Evolutionary conservation across 2,797 vertebrate species (phyloP).

Genomic region (Lithobates sylvaticus): DNA sequence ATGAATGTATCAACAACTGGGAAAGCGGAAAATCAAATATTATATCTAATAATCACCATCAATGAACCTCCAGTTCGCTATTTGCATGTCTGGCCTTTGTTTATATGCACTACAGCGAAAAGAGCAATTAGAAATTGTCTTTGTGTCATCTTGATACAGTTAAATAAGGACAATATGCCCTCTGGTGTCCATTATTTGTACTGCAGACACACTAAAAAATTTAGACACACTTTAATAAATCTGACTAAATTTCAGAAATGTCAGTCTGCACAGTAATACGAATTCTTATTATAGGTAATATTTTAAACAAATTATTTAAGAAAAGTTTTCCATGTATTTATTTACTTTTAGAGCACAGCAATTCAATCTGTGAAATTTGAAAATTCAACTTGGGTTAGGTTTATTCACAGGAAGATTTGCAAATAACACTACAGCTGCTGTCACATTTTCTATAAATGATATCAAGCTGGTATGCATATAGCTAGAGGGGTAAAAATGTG

Average conservation of each 20-base stretch:
- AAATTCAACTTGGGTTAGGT: background rate
- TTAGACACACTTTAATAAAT: background rate
- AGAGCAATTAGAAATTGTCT: slow-evolving; percentile 30
- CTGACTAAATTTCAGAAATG: no score
- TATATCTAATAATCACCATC: background rate
- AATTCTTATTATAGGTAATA: no score
- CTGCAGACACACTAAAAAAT: background rate
- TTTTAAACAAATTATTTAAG: background rate
- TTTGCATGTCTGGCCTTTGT: slow-evolving; percentile 13
- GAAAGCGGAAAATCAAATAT: no score
- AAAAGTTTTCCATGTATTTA: background rate
- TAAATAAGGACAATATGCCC: slow-evolving; percentile 35
- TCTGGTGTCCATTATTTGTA: slow-evolving; percentile 40
- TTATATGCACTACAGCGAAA: slow-evolving; percentile 19
- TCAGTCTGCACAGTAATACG: no score
- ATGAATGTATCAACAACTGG: no score
- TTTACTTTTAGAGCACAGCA: background rate
- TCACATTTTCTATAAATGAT: no score
- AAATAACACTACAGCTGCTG: background rate
- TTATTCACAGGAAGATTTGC: background rate
- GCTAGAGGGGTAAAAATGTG: no score
- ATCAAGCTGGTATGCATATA: no score
- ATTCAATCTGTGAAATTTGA: no score
- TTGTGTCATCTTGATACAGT: background rate
- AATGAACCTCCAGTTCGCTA: background rate